Evolutionary conservation across 2,113 vertebrate species (phyloP).

Genomic region (Naja naja): DNA sequence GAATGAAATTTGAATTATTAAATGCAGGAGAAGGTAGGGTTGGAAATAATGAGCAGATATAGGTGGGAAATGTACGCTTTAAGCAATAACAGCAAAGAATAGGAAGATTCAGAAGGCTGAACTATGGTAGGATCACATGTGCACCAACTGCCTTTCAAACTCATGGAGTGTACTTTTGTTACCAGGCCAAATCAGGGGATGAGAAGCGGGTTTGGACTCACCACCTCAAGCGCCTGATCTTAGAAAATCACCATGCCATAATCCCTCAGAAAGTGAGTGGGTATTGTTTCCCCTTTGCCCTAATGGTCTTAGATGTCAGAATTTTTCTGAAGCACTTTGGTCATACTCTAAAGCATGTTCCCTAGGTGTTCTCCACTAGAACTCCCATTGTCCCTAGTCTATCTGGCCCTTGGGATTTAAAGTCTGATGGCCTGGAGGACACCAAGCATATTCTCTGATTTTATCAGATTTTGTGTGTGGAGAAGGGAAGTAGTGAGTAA

Average conservation of each 20-base stretch:
- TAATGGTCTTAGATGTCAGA: not conserved
- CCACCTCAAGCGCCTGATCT: slow-evolving; percentile 93
- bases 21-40: not conserved
- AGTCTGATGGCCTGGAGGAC: not conserved
- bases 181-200: slow-evolving; percentile 84
- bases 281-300: not conserved
- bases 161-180: not conserved
- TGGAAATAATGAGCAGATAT: not conserved
- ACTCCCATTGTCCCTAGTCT: not conserved
- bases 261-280: slow-evolving; percentile 85
- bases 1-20: too few relatives aligned
- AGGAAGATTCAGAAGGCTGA: not conserved
- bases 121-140: not conserved
- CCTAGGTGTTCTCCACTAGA: not conserved
- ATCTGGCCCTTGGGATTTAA: not conserved
- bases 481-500: too few relatives aligned
- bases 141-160: not conserved
- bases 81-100: not conserved
- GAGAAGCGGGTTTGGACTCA: slow-evolving; percentile 92
- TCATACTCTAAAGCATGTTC: not conserved
- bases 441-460: not conserved
- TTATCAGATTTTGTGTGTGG: not conserved
- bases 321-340: not conserved
- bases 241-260: slow-evolving; percentile 92
- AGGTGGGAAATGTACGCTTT: not conserved